Evolutionary conservation across 2,113 vertebrate species (phyloP).

Genomic region (Lophura nycthemera): DNA sequence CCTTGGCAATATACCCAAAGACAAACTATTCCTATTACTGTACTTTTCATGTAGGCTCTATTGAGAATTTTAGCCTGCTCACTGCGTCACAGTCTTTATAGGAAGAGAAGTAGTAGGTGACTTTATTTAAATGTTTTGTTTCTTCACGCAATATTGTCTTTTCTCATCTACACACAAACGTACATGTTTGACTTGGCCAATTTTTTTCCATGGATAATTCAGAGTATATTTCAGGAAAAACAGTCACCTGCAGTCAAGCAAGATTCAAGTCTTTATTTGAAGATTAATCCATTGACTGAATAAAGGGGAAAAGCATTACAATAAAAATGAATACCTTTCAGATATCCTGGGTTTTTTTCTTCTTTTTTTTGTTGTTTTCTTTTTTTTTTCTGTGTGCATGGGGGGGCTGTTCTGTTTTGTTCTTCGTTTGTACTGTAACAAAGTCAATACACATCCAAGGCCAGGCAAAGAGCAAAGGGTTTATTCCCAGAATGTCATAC

Average conservation of each 20-base stretch:
- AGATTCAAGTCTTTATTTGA: not conserved
- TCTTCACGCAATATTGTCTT: not conserved
- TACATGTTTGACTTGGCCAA: not conserved
- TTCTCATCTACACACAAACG: not conserved
- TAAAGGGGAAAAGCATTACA: not conserved
- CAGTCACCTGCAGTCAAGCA: not conserved
- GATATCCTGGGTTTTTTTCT: not conserved
- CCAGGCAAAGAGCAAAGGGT: conserved; percentile 18
- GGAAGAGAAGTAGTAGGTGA: not conserved
- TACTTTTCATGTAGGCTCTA: not conserved
- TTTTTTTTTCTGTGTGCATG: not conserved
- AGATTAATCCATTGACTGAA: not conserved
- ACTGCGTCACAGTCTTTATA: not conserved
- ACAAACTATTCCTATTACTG: not conserved
- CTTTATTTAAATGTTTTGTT: not conserved
- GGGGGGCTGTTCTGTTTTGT: not conserved
- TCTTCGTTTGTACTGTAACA: not conserved
- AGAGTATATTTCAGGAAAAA: not conserved
- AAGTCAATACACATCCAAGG: not conserved
- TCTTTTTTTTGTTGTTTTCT: not conserved
- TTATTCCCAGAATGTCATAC: rapidly evolving
- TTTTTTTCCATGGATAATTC: not conserved
- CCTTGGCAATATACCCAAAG: too few species aligned
- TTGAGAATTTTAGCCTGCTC: not conserved
- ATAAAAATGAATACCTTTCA: not conserved